Percentiles rank a stretch among this genome's conserved stretches.
phyloP scores from a whole-genome alignment of 1,140 invertebrate genomes.

The Mamestra configurata region DNA sequence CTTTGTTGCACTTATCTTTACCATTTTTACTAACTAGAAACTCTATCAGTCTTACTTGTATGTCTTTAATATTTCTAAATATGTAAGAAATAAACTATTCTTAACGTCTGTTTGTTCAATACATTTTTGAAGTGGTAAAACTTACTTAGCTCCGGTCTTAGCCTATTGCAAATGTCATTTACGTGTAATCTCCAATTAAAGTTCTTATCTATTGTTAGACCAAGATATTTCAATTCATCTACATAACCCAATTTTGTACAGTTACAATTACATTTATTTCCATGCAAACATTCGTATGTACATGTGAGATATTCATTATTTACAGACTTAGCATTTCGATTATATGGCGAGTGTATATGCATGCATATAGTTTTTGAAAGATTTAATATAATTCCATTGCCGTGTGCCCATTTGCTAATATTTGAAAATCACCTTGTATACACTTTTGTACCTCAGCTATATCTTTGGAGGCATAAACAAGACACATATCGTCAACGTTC shows the following conservation, averaged over 20 bases:
- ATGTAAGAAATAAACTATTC: not conserved
- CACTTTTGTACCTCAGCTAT: not conserved
- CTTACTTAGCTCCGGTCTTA: not conserved
- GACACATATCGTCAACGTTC: conserved; percentile 56
- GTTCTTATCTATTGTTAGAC: not conserved
- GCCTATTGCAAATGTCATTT: not conserved
- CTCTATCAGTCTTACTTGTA: conserved; percentile 46
- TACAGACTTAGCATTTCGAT: not conserved
- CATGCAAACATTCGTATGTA: not conserved
- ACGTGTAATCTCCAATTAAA: not conserved
- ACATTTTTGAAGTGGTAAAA: not conserved
- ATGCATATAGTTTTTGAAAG: not conserved
- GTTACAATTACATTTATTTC: not conserved
- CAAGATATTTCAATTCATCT: not conserved
- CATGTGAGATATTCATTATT: not conserved
- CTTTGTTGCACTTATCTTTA: conserved; percentile 42
- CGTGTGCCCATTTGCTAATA: not conserved
- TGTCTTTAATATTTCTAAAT: conserved; percentile 16
- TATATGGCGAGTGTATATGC: not conserved
- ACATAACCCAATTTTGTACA: not conserved
- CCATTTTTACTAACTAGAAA: conserved; percentile 36
- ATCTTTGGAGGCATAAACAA: conserved; percentile 30
- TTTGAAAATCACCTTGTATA: not conserved
- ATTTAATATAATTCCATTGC: not conserved
- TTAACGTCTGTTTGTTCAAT: conserved; percentile 5